Percentiles rank a stretch among this genome's conserved stretches.
phyloP scores from a whole-genome alignment of 2,113 vertebrate species.

The Galbula dea region DNA sequence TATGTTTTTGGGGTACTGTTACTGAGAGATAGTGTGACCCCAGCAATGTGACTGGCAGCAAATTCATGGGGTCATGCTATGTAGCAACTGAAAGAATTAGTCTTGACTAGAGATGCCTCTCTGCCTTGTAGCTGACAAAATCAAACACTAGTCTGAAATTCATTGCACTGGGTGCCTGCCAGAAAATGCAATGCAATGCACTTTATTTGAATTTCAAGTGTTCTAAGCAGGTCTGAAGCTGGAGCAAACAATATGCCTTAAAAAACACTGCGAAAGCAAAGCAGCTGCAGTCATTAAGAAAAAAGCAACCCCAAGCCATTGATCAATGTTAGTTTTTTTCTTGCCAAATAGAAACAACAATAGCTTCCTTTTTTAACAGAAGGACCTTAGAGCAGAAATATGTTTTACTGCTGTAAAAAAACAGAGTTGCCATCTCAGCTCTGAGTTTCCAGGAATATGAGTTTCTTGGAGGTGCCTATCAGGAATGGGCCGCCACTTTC shows the following conservation, averaged over 20 bases:
- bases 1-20: neutral
- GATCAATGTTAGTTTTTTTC: neutral
- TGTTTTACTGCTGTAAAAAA: neutral
- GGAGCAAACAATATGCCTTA: conserved; percentile 27
- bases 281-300: neutral
- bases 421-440: neutral
- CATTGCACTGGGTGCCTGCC: neutral
- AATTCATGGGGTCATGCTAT: neutral
- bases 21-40: neutral
- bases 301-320: neutral
- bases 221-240: neutral
- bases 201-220: conserved; percentile 43
- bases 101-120: conserved; percentile 27
- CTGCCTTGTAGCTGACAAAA: conserved; percentile 40
- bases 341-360: neutral
- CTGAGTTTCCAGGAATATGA: neutral
- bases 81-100: conserved; percentile 5
- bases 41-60: neutral
- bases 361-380: neutral
- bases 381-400: neutral
- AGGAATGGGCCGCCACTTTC: neutral
- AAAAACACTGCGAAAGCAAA: conserved; percentile 13
- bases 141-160: conserved; percentile 31
- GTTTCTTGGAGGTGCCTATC: neutral
- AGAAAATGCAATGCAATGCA: conserved; percentile 21